These are phyloP conservation scores for Heliconius hortense DNA, from an alignment of 2,888 invertebrate species.

Conservation along the genomic window DNA sequence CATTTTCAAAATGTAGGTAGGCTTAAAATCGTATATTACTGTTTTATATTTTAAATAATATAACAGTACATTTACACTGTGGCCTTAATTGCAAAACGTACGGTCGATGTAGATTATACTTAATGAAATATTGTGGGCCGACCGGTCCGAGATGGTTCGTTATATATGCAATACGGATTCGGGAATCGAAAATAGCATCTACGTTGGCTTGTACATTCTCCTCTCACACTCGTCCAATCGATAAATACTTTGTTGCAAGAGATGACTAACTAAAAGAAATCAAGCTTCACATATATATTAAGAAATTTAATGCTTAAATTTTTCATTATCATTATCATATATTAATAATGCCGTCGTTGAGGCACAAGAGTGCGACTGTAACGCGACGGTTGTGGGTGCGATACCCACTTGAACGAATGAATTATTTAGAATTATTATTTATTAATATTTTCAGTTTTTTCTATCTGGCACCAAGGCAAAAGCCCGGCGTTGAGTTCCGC, in stretches of 20 bases:
- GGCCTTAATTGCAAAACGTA: slow-evolving; percentile 8
- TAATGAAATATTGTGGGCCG: slow-evolving; percentile 34
- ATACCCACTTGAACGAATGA: too few relatives aligned
- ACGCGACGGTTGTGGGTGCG: too few relatives aligned
- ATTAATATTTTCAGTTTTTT: too few relatives aligned
- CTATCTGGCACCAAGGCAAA: too few relatives aligned
- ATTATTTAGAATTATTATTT: too few relatives aligned
- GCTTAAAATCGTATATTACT: neutral
- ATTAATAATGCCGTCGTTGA: too few relatives aligned
- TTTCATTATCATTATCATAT: neutral
- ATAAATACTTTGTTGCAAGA: slow-evolving; percentile 65
- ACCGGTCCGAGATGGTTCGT: slow-evolving; percentile 52
- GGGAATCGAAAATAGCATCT: slow-evolving; percentile 62
- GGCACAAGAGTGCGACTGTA: too few relatives aligned
- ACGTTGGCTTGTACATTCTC: slow-evolving; percentile 48
- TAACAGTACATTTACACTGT: slow-evolving; percentile 3
- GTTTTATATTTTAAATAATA: slow-evolving; percentile 7
- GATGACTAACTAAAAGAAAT: slow-evolving; percentile 39
- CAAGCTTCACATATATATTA: slow-evolving; percentile 20
- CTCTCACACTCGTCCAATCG: slow-evolving; percentile 60
- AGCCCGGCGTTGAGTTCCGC: too few relatives aligned
- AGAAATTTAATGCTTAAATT: neutral
- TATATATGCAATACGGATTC: slow-evolving; percentile 53
- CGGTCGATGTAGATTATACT: slow-evolving; percentile 7
- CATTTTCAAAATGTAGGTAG: neutral